Conservation (phyloP, 2,113 vertebrate species). For the Vombatus ursinus region DNA sequence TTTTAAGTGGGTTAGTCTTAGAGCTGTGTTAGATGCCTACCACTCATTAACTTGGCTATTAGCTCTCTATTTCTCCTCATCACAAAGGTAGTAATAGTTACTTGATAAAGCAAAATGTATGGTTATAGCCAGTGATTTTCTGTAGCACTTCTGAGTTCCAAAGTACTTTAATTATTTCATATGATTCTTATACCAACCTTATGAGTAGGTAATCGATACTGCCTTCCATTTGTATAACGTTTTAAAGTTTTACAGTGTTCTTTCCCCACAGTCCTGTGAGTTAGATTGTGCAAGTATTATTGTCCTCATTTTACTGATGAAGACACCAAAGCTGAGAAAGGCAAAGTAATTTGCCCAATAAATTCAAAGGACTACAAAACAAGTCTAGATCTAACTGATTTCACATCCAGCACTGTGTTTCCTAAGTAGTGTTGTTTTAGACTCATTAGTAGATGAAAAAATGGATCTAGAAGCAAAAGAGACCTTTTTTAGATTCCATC, state of each 20-base stretch:
- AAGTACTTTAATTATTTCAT: not conserved
- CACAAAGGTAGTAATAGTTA: not conserved
- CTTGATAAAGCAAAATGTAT: not conserved
- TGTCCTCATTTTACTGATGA: slow-evolving; percentile 47
- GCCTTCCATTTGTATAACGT: not conserved
- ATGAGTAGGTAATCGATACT: not conserved
- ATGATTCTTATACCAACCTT: not conserved
- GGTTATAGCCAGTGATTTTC: not conserved
- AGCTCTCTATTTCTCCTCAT: not conserved
- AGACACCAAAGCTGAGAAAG: not conserved
- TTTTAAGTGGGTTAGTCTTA: not conserved
- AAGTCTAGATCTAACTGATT: not conserved
- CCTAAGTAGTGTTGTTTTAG: not conserved
- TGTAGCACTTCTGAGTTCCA: not conserved
- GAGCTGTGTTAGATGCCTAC: not conserved
- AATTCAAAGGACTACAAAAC: not conserved
- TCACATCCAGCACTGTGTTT: not conserved
- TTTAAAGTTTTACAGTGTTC: not conserved
- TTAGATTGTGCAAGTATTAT: slow-evolving; percentile 12
- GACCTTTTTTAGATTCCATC: not conserved
- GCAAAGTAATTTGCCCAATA: slow-evolving; percentile 13
- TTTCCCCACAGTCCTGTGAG: not conserved
- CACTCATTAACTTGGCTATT: not conserved
- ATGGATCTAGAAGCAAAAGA: not conserved
- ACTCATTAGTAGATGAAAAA: not conserved